Evolutionary conservation across 2,797 vertebrate species (phyloP).

Genomic region (Cyclopterus lumpus): DNA sequence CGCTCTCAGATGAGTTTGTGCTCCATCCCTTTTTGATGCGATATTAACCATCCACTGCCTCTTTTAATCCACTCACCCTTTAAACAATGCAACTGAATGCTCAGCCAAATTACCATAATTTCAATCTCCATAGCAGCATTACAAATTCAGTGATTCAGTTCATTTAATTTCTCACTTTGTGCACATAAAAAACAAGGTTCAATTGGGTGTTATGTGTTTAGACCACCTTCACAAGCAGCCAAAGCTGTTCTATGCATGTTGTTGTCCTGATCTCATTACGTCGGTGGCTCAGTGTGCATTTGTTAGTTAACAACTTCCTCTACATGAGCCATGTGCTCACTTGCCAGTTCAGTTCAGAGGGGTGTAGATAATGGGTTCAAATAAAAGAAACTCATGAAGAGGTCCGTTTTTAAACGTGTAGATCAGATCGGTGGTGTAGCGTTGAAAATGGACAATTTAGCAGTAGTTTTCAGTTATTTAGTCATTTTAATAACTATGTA

Average conservation of each 20-base stretch:
- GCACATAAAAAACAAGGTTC: constrained; percentile 70
- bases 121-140: constrained; percentile 69
- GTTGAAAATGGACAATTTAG: neutral
- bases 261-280: constrained; percentile 40
- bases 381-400: neutral
- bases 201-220: constrained; percentile 70
- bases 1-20: constrained; percentile 53
- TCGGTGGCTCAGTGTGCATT: constrained; percentile 55
- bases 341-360: constrained; percentile 29
- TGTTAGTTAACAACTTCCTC: constrained; percentile 60
- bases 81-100: constrained; percentile 67
- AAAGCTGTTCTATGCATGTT: constrained; percentile 37
- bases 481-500: neutral
- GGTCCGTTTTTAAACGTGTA: neutral
- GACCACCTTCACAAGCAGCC: constrained; percentile 46
- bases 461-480: no score
- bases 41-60: constrained; percentile 68
- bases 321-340: constrained; percentile 27
- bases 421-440: neutral
- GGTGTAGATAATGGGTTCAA: constrained; percentile 45
- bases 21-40: constrained; percentile 62
- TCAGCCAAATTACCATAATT: constrained; percentile 74
- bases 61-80: constrained; percentile 69
- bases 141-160: constrained; percentile 77
- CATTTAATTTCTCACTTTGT: constrained; percentile 74